These are phyloP conservation scores for Melanotaenia trifasciata DNA, from an alignment of 2,797 vertebrate species.

Conservation along the genomic window DNA sequence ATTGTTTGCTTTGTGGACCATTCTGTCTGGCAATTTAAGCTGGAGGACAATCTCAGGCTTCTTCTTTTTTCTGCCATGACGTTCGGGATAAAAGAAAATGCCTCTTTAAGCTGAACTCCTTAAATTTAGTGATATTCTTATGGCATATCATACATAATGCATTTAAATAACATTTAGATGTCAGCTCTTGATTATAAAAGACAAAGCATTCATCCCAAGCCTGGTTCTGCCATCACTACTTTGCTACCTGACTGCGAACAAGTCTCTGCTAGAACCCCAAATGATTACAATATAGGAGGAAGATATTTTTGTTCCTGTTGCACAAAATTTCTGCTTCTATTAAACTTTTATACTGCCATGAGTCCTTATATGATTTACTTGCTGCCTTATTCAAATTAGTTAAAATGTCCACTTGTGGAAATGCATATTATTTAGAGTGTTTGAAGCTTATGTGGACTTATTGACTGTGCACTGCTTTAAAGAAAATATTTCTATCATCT, in stretches of 20 bases:
- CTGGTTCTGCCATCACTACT: background rate
- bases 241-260: too few species aligned
- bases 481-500: slow-evolving; percentile 27
- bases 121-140: too few species aligned
- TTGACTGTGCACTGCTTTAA: slow-evolving; percentile 1
- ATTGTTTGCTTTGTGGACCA: too few species aligned
- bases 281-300: background rate
- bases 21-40: too few species aligned
- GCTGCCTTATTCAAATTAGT: background rate
- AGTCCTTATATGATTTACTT: too few species aligned
- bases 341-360: background rate
- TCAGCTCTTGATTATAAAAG: background rate
- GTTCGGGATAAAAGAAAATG: background rate
- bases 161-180: background rate
- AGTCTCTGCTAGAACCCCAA: background rate
- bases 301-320: background rate
- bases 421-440: background rate
- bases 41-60: background rate
- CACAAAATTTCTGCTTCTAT: background rate
- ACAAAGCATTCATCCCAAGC: background rate
- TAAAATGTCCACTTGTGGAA: background rate
- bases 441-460: background rate
- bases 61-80: background rate
- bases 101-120: too few species aligned
- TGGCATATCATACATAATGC: too few species aligned